Conservation (phyloP, 2,113 vertebrate genomes). For the Cyphomyrus discorhynchus region DNA sequence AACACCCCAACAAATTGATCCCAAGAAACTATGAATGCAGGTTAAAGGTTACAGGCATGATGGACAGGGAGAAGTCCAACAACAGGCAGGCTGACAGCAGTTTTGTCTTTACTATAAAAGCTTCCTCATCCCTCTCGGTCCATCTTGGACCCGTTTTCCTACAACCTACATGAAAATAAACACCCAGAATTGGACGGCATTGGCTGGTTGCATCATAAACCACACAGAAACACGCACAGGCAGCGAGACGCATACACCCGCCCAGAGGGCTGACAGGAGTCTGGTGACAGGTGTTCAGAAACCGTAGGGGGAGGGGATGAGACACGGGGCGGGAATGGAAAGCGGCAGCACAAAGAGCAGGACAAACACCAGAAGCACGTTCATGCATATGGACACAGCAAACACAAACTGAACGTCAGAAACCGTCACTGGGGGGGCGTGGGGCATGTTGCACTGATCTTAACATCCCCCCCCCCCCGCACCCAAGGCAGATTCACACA, state of each 20-base stretch:
- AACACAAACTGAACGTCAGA: not conserved
- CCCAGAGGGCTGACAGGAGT: constrained; percentile 10
- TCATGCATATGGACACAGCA: not conserved
- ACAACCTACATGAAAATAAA: not conserved
- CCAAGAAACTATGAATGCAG: not conserved
- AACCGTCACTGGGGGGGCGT: not conserved
- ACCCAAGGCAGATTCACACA: not conserved
- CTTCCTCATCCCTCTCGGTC: not conserved
- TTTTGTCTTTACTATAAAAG: not conserved
- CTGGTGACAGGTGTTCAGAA: constrained; percentile 31
- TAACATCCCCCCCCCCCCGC: too few relatives aligned
- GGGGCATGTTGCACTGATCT: not conserved
- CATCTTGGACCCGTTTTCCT: not conserved
- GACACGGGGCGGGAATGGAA: constrained; percentile 36
- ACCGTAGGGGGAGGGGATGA: constrained; percentile 30
- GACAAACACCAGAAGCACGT: not conserved
- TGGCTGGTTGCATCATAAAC: not conserved
- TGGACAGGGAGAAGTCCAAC: not conserved
- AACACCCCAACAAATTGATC: not conserved
- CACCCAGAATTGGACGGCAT: not conserved
- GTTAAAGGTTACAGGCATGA: not conserved
- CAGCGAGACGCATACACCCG: not conserved
- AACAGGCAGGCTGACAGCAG: not conserved
- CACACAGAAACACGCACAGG: not conserved
- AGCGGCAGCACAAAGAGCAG: constrained; percentile 26